A percentile compares a stretch with the other conserved stretches of the same genome.
Evolutionary conservation across 2,113 vertebrate species (phyloP).

Genomic region (Columba janthina): DNA sequence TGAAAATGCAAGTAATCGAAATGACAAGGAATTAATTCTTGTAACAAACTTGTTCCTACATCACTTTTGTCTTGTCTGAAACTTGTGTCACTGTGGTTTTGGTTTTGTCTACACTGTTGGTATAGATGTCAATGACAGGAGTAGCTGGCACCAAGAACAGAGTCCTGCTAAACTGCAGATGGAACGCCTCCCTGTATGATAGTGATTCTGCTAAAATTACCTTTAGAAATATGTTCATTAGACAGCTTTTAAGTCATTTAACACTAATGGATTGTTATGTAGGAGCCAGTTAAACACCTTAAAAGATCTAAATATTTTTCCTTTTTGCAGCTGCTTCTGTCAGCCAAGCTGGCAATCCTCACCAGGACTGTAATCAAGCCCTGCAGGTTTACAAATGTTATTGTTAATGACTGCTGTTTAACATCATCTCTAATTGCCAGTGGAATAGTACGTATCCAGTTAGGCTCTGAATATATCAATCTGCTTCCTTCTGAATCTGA

Average conservation of each 20-base stretch:
- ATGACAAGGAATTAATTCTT: neutral
- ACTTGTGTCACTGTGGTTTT: neutral
- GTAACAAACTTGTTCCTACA: neutral
- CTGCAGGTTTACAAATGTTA: slow-evolving; percentile 14
- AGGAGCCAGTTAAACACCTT: neutral
- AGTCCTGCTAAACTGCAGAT: neutral
- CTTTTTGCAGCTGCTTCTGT: slow-evolving; percentile 21
- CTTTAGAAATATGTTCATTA: neutral
- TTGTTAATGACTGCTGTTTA: slow-evolving; percentile 36
- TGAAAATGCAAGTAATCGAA: neutral
- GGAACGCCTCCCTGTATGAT: neutral
- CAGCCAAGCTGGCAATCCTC: slow-evolving; percentile 38
- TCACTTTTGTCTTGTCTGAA: neutral
- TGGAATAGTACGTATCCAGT: slow-evolving; percentile 5
- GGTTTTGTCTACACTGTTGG: neutral
- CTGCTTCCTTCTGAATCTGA: slow-evolving; percentile 18
- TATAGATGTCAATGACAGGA: neutral
- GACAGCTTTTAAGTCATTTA: slow-evolving; percentile 39
- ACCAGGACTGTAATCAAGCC: slow-evolving; percentile 30
- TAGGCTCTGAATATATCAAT: neutral
- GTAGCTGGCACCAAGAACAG: neutral
- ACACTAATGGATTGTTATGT: neutral
- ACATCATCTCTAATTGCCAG: slow-evolving; percentile 24
- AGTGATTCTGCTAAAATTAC: slow-evolving; percentile 11
- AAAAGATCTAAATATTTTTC: slow-evolving; percentile 49